A percentile compares a stretch with the other conserved stretches of the same genome.
These are phyloP conservation scores for Helobdella robusta DNA, from an alignment of 2,888 invertebrate species.

Conservation along the genomic window DNA sequence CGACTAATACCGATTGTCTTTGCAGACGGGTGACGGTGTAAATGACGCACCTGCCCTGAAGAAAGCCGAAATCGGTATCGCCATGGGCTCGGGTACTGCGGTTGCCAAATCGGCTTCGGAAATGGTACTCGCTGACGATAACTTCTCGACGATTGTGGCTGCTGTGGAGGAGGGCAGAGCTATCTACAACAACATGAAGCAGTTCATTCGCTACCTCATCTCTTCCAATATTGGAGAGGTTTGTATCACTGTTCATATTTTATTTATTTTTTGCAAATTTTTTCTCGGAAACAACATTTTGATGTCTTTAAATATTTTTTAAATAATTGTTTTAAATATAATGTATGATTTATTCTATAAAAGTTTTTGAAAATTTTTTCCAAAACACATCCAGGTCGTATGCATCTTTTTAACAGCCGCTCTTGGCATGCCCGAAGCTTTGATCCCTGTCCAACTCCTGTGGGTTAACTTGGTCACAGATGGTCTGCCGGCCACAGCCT, in stretches of 20 bases:
- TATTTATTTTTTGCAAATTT: not conserved
- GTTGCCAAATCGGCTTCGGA: slow-evolving; percentile 97
- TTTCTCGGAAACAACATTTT: not conserved
- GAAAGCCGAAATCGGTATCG: slow-evolving; percentile 73
- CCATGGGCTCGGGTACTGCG: slow-evolving; percentile 99
- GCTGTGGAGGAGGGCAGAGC: slow-evolving; percentile 75
- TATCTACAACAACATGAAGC: slow-evolving; percentile 99
- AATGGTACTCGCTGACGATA: slow-evolving; percentile 99
- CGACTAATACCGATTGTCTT: no score
- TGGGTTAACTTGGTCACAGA: slow-evolving; percentile 99
- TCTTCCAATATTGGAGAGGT: slow-evolving; percentile 97
- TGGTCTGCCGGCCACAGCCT: slow-evolving; percentile 91
- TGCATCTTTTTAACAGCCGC: slow-evolving; percentile 97
- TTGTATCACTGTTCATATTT: not conserved
- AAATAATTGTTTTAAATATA: not conserved
- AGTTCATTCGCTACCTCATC: slow-evolving; percentile 99
- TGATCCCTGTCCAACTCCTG: slow-evolving; percentile 96
- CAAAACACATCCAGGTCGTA: slow-evolving; percentile 29
- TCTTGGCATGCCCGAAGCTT: slow-evolving; percentile 95
- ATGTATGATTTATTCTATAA: not conserved
- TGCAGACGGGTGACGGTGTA: slow-evolving; percentile 99
- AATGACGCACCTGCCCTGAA: slow-evolving; percentile 99
- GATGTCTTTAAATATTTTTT: not conserved
- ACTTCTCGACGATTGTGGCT: slow-evolving; percentile 98
- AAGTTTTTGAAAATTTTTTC: not conserved